phyloP scores from a whole-genome alignment of 2,797 vertebrate genomes.

The Synaphobranchus kaupii region DNA sequence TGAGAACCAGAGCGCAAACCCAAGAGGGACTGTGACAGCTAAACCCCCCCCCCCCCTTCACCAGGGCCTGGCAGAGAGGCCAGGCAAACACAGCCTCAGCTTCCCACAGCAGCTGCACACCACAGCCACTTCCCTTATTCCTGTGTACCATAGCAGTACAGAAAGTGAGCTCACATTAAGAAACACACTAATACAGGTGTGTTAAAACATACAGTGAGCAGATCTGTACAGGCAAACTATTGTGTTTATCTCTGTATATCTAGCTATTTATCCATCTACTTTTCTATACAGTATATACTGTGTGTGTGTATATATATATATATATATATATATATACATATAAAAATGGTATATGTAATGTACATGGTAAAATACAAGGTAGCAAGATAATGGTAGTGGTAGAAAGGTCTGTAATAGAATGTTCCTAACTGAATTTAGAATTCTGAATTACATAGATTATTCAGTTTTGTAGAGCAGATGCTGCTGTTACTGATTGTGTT shows the following conservation, averaged over 20 bases:
- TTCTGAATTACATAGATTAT: background rate
- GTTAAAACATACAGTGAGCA: background rate
- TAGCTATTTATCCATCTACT: no score
- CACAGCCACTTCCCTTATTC: slow-evolving; percentile 12
- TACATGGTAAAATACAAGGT: background rate
- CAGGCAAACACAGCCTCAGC: slow-evolving; percentile 5
- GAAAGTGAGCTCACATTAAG: background rate
- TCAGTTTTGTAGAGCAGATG: background rate
- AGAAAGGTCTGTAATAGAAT: background rate
- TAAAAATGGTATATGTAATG: background rate
- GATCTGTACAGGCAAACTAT: background rate
- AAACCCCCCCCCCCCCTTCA: slow-evolving; percentile 19
- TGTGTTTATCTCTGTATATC: no score
- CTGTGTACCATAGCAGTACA: background rate
- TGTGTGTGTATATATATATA: no score
- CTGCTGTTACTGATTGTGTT: background rate
- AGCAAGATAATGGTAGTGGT: background rate
- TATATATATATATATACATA: no score
- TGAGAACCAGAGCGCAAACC: slow-evolving; percentile 57
- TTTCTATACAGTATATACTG: no score
- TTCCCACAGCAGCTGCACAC: slow-evolving; percentile 9
- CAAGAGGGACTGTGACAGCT: slow-evolving; percentile 44
- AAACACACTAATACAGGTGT: background rate
- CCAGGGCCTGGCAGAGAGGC: slow-evolving; percentile 21
- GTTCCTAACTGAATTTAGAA: no score